phyloP scores from a whole-genome alignment of 1,140 invertebrate species.

The Caenorhabditis remanei region DNA sequence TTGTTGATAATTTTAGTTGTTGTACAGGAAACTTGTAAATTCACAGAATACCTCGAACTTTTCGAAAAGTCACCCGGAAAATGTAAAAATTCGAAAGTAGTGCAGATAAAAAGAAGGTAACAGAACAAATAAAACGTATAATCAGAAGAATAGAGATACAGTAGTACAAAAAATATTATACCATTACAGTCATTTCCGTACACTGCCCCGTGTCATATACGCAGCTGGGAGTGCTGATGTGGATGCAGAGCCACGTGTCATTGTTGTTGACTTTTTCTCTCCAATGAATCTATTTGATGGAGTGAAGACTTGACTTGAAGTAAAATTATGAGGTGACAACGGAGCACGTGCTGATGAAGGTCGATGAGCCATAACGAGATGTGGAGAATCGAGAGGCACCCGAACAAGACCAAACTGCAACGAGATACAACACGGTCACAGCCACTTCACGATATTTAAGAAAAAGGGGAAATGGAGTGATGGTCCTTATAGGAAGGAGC shows the following conservation, averaged over 20 bases:
- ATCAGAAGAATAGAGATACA: not conserved
- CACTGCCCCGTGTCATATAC: conserved; percentile 8
- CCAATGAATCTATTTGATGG: not conserved
- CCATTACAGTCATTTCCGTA: conserved; percentile 4
- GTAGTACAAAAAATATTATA: not conserved
- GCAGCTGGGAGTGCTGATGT: conserved; percentile 9
- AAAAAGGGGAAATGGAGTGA: not conserved
- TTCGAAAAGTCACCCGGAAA: conserved; percentile 7
- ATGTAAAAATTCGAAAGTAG: not conserved
- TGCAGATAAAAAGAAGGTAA: not conserved
- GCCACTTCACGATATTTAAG: conserved; percentile 41
- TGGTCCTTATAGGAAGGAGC: conserved; percentile 49
- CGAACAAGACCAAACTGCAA: conserved; percentile 53
- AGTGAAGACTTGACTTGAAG: not conserved
- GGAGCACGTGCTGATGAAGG: not conserved
- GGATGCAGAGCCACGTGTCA: conserved; percentile 5
- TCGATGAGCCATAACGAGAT: conserved; percentile 12
- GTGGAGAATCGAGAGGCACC: conserved; percentile 16
- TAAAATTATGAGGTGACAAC: not conserved
- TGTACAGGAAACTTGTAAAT: not conserved
- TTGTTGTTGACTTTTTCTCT: conserved; percentile 21
- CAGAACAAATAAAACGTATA: not conserved
- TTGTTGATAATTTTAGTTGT: not conserved
- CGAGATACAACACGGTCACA: conserved; percentile 36
- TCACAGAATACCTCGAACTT: not conserved